Evolutionary conservation across 2,797 vertebrate genomes (phyloP).

Genomic region (Loriculus beryllinus): DNA sequence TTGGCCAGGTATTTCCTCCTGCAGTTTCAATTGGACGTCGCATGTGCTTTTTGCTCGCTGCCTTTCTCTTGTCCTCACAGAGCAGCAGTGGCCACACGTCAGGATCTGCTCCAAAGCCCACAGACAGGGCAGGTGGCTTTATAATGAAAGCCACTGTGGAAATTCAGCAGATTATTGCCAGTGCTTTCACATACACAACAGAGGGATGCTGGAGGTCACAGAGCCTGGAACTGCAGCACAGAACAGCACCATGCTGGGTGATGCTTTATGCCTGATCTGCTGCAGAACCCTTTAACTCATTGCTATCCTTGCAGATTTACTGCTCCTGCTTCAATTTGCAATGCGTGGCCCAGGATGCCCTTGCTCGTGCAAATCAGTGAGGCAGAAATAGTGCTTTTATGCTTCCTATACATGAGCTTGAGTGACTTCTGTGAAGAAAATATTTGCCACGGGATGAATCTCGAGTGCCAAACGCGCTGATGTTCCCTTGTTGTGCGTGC

Average conservation of each 20-base stretch:
- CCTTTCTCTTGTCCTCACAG: neutral
- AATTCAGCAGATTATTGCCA: fast-evolving
- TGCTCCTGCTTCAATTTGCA: neutral
- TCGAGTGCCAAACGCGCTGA: neutral
- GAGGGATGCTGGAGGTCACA: fast-evolving
- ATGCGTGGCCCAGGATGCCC: neutral
- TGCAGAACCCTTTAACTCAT: neutral
- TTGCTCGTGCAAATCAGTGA: neutral
- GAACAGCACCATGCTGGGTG: neutral
- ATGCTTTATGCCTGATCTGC: neutral
- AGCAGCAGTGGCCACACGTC: neutral
- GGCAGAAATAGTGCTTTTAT: neutral
- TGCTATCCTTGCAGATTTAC: neutral
- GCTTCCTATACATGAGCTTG: neutral
- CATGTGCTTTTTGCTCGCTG: neutral
- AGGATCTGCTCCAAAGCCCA: neutral
- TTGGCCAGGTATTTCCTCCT: neutral
- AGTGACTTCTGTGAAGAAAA: neutral
- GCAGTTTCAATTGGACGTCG: neutral
- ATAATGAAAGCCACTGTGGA: neutral
- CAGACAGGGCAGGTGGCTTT: neutral
- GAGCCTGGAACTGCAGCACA: neutral
- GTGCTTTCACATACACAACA: neutral
- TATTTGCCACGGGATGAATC: neutral
- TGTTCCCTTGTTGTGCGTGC: neutral